Conservation (phyloP, 2,113 vertebrate species). For the Crypturellus undulatus region DNA sequence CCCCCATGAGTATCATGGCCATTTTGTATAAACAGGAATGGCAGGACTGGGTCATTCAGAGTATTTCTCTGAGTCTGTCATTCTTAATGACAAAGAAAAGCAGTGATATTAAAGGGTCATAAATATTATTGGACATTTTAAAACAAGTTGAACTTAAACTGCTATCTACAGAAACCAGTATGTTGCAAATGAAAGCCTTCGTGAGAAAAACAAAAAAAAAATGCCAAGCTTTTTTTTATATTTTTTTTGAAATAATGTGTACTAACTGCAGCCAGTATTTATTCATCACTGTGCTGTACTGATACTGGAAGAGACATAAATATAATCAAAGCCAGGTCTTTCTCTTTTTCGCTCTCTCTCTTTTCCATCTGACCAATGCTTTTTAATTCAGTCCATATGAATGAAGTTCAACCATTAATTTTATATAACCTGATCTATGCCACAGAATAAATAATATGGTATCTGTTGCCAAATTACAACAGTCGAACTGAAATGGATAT, state of each 20-base stretch:
- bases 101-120: conserved; percentile 1
- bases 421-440: conserved; percentile 77
- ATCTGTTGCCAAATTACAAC: conserved; percentile 74
- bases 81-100: neutral
- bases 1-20: neutral
- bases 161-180: conserved; percentile 46
- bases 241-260: conserved; percentile 7
- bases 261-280: conserved; percentile 66
- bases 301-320: conserved; percentile 70
- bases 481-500: conserved; percentile 76
- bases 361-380: conserved; percentile 33
- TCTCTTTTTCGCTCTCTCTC: conserved; percentile 8
- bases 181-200: conserved; percentile 63
- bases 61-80: neutral
- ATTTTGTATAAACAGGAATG: neutral
- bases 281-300: conserved; percentile 51
- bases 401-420: conserved; percentile 77
- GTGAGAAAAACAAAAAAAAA: conserved; percentile 14
- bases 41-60: neutral
- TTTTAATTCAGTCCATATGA: conserved; percentile 80
- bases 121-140: conserved; percentile 46
- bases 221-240: neutral
- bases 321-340: conserved; percentile 75
- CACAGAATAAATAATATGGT: conserved; percentile 69
- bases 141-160: conserved; percentile 41